phyloP scores from a whole-genome alignment of 2,113 vertebrate genomes.

The Archocentrus centrarchus region DNA sequence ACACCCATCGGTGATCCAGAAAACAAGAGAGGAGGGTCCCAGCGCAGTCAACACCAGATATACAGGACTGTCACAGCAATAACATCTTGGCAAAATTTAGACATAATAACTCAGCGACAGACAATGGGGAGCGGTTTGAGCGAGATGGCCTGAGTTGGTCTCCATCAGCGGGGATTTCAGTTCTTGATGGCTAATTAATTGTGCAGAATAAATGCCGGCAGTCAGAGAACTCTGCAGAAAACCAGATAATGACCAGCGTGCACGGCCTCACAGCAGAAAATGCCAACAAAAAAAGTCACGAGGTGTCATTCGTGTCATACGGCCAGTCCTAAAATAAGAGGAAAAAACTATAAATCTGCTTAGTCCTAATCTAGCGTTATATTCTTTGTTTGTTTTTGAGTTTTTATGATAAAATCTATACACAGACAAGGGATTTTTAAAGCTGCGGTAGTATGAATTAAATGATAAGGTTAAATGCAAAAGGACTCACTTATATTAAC shows the following conservation, averaged over 20 bases:
- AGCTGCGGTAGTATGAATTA: background rate
- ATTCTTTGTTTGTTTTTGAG: background rate
- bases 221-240: conserved; percentile 28
- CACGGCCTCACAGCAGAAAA: background rate
- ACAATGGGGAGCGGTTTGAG: conserved; percentile 6
- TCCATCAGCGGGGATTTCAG: background rate
- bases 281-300: conserved; percentile 18
- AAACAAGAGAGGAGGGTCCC: background rate
- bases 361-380: background rate
- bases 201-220: conserved; percentile 50
- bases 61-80: background rate
- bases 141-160: background rate
- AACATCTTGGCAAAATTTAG: conserved; percentile 13
- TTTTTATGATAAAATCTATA: background rate
- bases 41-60: background rate
- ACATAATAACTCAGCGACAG: conserved; percentile 1
- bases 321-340: background rate
- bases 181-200: conserved; percentile 54
- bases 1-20: background rate
- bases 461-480: background rate
- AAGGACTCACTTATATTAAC: background rate
- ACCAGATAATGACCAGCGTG: conserved; percentile 30
- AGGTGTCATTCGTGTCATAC: background rate
- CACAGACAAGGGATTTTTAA: background rate
- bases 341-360: background rate